Conservation (phyloP, 2,113 vertebrate species). For the Nothobranchius kuhntae region DNA sequence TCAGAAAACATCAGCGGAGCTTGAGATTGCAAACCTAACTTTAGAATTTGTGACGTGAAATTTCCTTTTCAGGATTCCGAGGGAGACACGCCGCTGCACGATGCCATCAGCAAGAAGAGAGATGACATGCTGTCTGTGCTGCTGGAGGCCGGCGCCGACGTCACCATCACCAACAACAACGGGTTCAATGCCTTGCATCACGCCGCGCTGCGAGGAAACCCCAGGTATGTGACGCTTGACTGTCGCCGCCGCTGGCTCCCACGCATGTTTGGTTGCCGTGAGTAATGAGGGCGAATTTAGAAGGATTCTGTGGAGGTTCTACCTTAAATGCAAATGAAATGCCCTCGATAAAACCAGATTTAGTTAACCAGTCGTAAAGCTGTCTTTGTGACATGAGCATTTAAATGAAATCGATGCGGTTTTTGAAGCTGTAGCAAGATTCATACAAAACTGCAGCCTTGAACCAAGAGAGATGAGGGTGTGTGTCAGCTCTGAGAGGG, state of each 20-base stretch:
- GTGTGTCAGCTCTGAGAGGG: conserved; percentile 17
- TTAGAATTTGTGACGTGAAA: neutral
- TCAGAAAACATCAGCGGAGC: neutral
- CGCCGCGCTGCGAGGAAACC: conserved; percentile 95
- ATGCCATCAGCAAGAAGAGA: conserved; percentile 98
- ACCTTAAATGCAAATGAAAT: neutral
- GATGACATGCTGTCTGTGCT: conserved; percentile 98
- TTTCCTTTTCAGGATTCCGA: conserved; percentile 88
- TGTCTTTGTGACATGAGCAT: neutral
- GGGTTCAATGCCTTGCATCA: conserved; percentile 98
- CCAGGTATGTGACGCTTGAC: conserved; percentile 82
- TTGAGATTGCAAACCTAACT: neutral
- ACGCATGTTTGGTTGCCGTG: neutral
- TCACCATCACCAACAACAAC: conserved; percentile 99
- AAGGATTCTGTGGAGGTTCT: conserved; percentile 12
- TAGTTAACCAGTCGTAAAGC: neutral
- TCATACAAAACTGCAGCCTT: neutral
- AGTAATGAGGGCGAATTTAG: neutral
- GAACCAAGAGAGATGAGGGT: neutral
- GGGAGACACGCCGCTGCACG: conserved; percentile 95
- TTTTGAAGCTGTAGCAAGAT: neutral
- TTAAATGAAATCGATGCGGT: neutral
- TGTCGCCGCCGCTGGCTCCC: neutral
- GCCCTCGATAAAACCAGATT: neutral
- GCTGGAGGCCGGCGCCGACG: conserved; percentile 94